These are phyloP conservation scores for Apamea epomidion DNA, from an alignment of 2,888 invertebrate genomes.

Conservation along the genomic window DNA sequence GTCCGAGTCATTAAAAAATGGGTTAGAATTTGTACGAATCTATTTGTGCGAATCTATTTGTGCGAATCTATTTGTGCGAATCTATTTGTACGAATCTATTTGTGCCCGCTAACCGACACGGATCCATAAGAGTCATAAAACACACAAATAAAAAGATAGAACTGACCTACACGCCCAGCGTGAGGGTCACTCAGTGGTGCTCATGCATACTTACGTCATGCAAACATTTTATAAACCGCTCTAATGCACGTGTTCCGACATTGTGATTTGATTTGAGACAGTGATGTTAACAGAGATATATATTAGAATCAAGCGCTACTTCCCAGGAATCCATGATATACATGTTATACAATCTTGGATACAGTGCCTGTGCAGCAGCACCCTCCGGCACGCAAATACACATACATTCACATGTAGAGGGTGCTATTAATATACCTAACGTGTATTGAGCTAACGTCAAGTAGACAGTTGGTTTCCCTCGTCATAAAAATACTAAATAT, in stretches of 20 bases:
- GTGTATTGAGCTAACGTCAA: not conserved
- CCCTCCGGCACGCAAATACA: too few relatives aligned
- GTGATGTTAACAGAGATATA: not conserved
- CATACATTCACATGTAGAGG: not conserved
- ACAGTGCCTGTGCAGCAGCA: not conserved
- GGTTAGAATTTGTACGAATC: too few relatives aligned
- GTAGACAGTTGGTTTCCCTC: too few relatives aligned
- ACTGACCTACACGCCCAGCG: not conserved
- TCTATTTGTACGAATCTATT: not conserved
- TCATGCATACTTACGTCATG: not conserved
- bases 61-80: too few relatives aligned
- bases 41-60: too few relatives aligned
- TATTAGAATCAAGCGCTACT: not conserved
- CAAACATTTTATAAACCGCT: not conserved
- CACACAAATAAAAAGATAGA: not conserved
- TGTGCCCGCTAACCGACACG: not conserved
- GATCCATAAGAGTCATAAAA: not conserved
- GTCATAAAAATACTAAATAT: not conserved
- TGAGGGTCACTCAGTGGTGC: not conserved
- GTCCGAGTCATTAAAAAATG: not conserved
- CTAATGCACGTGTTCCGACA: too few relatives aligned
- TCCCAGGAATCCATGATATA: not conserved
- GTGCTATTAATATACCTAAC: not conserved
- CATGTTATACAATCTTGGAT: not conserved
- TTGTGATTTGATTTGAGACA: not conserved